Conservation (phyloP, 2,113 vertebrate genomes). For the Anser cygnoides region DNA sequence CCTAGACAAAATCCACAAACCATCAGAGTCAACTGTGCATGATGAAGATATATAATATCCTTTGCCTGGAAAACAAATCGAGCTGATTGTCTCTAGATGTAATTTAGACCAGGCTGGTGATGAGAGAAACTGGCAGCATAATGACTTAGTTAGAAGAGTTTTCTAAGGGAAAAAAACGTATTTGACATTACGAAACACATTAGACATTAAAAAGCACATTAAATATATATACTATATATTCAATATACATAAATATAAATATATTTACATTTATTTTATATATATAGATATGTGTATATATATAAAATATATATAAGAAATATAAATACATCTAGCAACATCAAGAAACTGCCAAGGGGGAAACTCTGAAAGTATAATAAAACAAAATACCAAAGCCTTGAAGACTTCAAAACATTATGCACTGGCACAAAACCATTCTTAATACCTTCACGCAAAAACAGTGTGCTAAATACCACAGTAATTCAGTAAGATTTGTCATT, state of each 20-base stretch:
- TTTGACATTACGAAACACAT: not conserved
- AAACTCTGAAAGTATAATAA: not conserved
- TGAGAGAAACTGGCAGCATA: not conserved
- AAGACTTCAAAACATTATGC: not conserved
- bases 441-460: not conserved
- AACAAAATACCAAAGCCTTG: not conserved
- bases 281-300: no score
- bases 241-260: no score
- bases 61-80: not conserved
- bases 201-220: not conserved
- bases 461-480: not conserved
- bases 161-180: not conserved
- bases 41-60: not conserved
- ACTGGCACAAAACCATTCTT: not conserved
- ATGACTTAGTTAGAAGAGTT: not conserved
- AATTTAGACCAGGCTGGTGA: not conserved
- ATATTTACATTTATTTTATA: no score
- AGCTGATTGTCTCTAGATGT: not conserved
- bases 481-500: not conserved
- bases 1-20: not conserved
- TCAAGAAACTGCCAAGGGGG: not conserved
- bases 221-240: no score
- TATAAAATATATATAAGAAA: no score
- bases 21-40: not conserved
- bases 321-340: not conserved